A percentile compares a stretch with the other conserved stretches of the same genome.
These are phyloP conservation scores for Phylloscopus whistleri DNA, from an alignment of 2,113 vertebrate species.

Conservation along the genomic window DNA sequence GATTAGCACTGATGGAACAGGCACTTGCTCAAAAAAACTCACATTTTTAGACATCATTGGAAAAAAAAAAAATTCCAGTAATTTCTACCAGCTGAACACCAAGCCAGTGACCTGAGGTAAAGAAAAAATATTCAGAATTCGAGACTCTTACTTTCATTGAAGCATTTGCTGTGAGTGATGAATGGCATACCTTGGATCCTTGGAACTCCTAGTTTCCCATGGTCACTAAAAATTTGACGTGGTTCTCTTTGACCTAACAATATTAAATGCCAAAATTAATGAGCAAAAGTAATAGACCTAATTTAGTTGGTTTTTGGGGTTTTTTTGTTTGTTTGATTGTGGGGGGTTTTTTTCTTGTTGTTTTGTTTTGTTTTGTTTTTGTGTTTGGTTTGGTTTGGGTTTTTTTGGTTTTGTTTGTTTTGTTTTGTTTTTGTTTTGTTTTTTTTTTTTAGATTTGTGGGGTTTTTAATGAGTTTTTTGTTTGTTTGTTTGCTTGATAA, in stretches of 20 bases:
- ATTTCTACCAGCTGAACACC: not conserved
- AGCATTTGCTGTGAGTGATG: not conserved
- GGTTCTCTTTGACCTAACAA: not conserved
- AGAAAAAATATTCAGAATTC: not conserved
- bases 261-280: not conserved
- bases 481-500: not conserved
- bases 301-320: too few relatives aligned
- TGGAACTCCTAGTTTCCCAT: not conserved
- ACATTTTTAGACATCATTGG: not conserved
- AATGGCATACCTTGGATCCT: fast-evolving
- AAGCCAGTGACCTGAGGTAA: not conserved
- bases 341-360: too few relatives aligned
- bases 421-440: too few relatives aligned
- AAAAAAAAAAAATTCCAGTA: not conserved
- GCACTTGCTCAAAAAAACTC: not conserved
- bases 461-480: not conserved
- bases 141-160: not conserved
- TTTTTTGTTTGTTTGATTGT: too few relatives aligned
- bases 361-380: too few relatives aligned
- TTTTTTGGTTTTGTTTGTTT: too few relatives aligned
- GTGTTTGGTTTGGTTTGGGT: too few relatives aligned
- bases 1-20: not conserved
- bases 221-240: not conserved
- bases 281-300: not conserved
- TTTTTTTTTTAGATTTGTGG: too few relatives aligned